Evolutionary conservation across 2,888 invertebrate species (phyloP), one percentile per base, ranked within the genome.

Genomic region (Xylota sylvarum): DNA sequence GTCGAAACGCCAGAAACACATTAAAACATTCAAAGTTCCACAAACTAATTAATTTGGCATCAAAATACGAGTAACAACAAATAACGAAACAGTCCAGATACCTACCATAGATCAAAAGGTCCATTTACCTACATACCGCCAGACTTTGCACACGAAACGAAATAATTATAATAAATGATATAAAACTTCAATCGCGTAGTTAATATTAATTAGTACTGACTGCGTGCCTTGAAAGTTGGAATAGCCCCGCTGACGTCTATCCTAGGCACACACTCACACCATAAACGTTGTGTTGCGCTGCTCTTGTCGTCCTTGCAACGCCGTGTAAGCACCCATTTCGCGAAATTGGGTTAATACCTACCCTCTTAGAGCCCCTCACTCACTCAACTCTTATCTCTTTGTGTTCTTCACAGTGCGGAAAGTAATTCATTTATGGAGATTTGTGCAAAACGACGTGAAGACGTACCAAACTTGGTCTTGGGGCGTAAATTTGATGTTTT

Each of bases 151-250:
- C 1, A 17, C 40, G 43, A 55, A 23, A 74, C 30, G n/a, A 55
- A 64, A 52, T 56, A 69, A 78, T 78, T 69, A 52, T 60, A 69
- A 78, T 62, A 60, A 69, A 60, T 32, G 69, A 32, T 60, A 52
- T 78, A 23, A 69, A 62, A 60, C 69, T 69, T 78, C 69, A 78
- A 78, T 78, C 32, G 69, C 23, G 60, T 60, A 69, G 69, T 78
- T 70, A 62, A 78, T 69, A 70, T 52, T 69, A 78, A 78, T 78
- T 69, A 78, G 52, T 30, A 7, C 6, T 30, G 60, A 27, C 14
- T 40, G 27, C 10, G 9, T 4, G 55, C 32, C 14, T 46, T 27
- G 14, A 62, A 19, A 62, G 10, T 64, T 30, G 5, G 5, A 43
- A 60, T n/a, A 12, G 58, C n/a, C 60, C 32, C 32, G 32, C 0